phyloP scores from a whole-genome alignment of 2,797 vertebrate genomes.

The Fringilla coelebs region DNA sequence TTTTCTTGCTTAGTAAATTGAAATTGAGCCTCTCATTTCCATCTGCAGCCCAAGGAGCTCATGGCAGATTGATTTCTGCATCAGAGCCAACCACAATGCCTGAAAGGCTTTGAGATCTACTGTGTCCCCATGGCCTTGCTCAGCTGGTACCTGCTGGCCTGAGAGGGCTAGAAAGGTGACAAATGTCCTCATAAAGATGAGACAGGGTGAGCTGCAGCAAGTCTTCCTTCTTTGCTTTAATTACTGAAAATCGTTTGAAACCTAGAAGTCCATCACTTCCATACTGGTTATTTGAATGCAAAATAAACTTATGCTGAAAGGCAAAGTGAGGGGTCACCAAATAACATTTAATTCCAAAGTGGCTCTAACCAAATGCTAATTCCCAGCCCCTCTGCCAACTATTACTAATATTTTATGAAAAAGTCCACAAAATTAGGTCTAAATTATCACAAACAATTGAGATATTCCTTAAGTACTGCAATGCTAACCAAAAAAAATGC shows the following conservation, averaged over 20 bases:
- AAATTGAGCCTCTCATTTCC: conserved; percentile 24
- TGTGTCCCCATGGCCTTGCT: not conserved
- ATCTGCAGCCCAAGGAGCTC: not conserved
- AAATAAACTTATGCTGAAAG: not conserved
- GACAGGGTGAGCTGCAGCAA: not conserved
- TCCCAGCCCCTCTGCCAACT: conserved; percentile 23
- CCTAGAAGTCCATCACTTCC: not conserved
- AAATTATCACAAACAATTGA: conserved; percentile 49
- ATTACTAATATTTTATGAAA: conserved; percentile 54
- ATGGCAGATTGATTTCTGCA: conserved; percentile 7
- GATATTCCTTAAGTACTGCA: conserved; percentile 24
- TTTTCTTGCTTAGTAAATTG: conserved; percentile 49
- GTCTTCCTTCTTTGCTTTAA: not conserved
- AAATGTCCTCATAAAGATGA: not conserved
- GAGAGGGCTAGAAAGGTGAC: not conserved
- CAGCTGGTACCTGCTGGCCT: not conserved
- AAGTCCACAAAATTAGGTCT: conserved; percentile 28
- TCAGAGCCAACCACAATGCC: not conserved
- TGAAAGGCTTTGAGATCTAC: not conserved
- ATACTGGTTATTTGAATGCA: not conserved
- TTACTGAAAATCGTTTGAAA: conserved; percentile 25
- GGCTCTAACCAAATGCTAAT: conserved; percentile 57
- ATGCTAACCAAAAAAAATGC: conserved; percentile 48
- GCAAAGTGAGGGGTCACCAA: not conserved
- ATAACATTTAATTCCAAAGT: conserved; percentile 31